These are phyloP conservation scores for Tachysurus fulvidraco DNA, from an alignment of 2,113 vertebrate species.

Conservation along the genomic window DNA sequence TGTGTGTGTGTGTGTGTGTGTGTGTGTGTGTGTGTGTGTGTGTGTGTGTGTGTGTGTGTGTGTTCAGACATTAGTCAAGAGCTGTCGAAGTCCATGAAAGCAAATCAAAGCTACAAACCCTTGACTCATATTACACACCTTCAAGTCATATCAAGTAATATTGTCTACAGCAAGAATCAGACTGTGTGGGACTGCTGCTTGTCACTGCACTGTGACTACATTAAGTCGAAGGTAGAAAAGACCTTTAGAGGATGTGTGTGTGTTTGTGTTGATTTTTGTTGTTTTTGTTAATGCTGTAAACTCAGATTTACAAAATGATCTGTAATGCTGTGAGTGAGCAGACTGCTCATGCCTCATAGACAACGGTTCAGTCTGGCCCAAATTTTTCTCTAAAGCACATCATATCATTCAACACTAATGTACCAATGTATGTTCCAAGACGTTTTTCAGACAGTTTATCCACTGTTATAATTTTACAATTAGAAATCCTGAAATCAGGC, in stretches of 20 bases:
- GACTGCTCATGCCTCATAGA: neutral
- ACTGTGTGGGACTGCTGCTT: neutral
- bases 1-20: constrained; percentile 52
- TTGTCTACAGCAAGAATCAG: neutral
- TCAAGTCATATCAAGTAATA: neutral
- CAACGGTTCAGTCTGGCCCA: neutral
- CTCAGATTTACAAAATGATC: neutral
- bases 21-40: constrained; percentile 53
- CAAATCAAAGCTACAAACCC: constrained; percentile 8
- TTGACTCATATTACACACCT: neutral
- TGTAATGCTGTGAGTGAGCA: too few species aligned
- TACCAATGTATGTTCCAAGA: neutral
- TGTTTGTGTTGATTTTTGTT: neutral
- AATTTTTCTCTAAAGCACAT: neutral
- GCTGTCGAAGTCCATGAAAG: constrained; percentile 2
- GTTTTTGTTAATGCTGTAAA: neutral
- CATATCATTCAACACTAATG: neutral
- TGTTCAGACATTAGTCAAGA: constrained; percentile 54
- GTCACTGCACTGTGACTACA: neutral
- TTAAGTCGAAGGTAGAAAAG: neutral
- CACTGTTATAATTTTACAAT: neutral
- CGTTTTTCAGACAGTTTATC: neutral
- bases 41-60: constrained; percentile 64
- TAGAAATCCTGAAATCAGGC: neutral
- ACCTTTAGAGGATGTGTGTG: constrained; percentile 52